These are phyloP conservation scores for Nomada flava DNA, from an alignment of 2,888 invertebrate genomes.

Conservation along the genomic window DNA sequence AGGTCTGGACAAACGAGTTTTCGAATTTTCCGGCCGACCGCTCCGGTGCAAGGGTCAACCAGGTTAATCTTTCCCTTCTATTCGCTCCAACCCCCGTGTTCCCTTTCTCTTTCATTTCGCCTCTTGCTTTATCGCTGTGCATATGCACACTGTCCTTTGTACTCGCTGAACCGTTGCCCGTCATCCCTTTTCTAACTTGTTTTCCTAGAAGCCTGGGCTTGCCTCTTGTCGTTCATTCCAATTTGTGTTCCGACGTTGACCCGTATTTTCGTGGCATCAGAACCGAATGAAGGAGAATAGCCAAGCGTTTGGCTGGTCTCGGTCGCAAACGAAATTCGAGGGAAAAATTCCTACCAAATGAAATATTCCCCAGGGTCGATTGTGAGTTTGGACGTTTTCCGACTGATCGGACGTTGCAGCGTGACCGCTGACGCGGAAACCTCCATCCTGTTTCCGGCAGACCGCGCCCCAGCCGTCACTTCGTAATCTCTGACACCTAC, in stretches of 20 bases:
- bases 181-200: conserved; percentile 21
- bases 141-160: conserved; percentile 10
- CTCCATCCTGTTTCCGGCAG: conserved; percentile 73
- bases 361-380: conserved; percentile 78
- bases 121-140: conserved; percentile 14
- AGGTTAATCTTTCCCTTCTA: conserved; percentile 66
- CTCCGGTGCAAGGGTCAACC: conserved; percentile 63
- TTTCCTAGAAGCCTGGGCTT: neutral
- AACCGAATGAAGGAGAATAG: conserved; percentile 20
- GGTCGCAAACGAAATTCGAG: conserved; percentile 62
- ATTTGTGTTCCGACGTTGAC: conserved; percentile 63
- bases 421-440: conserved; percentile 77
- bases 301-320: neutral
- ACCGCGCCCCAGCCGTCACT: conserved; percentile 62
- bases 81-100: conserved; percentile 15
- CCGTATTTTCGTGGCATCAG: conserved; percentile 59
- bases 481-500: conserved; percentile 64
- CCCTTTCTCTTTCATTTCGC: conserved; percentile 31
- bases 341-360: conserved; percentile 76
- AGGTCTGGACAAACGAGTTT: conserved; percentile 67
- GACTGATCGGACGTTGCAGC: conserved; percentile 79
- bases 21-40: conserved; percentile 72
- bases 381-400: conserved; percentile 80
- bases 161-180: neutral
- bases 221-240: conserved; percentile 41